Percentiles rank a stretch among this genome's conserved stretches.
These are phyloP conservation scores for Ramphastos sulfuratus DNA, from an alignment of 2,113 vertebrate species.

Conservation along the genomic window DNA sequence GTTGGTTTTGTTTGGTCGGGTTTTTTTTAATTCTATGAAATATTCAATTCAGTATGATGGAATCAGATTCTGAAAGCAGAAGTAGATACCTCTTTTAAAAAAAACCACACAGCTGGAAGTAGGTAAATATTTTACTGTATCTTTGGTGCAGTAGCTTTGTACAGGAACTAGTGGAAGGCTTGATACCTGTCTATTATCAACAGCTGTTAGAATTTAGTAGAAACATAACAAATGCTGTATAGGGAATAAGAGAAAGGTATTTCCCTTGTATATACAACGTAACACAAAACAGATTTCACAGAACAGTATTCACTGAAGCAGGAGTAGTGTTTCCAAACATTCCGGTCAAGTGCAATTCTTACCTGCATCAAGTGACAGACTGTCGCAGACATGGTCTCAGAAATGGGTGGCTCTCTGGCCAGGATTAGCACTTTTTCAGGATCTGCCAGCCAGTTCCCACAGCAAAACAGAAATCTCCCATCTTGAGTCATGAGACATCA, in stretches of 20 bases:
- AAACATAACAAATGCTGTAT: not conserved
- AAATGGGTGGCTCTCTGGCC: not conserved
- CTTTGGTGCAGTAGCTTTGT: not conserved
- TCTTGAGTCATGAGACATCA: not conserved
- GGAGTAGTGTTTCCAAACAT: not conserved
- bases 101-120: not conserved
- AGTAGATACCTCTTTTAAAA: not conserved
- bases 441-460: not conserved
- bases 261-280: not conserved
- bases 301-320: not conserved
- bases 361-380: not conserved
- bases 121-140: not conserved
- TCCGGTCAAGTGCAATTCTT: not conserved
- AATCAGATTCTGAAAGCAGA: slow-evolving; percentile 22
- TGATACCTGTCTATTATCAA: not conserved
- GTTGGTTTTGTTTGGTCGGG: not conserved
- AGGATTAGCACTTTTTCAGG: not conserved
- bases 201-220: not conserved
- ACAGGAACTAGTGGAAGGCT: not conserved
- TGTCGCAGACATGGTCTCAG: not conserved
- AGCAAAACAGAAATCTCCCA: not conserved
- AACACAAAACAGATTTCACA: not conserved
- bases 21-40: not conserved
- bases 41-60: not conserved
- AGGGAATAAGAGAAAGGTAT: not conserved